Base-by-base conservation (phyloP, 2,113 vertebrate species). In the Gorsachius goisagi region DNA sequence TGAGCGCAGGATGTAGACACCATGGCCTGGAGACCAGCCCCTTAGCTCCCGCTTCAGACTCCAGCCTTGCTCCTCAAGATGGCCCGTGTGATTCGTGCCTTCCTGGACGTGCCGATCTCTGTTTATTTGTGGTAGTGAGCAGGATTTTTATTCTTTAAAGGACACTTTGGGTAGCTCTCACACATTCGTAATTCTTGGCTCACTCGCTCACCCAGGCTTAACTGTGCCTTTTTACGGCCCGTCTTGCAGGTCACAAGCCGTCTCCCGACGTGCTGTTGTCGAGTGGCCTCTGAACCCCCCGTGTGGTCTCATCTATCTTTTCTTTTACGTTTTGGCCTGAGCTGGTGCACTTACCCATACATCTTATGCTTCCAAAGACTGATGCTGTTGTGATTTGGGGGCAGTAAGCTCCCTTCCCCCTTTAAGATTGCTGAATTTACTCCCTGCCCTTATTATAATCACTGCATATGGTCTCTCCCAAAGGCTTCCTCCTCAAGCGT, bases 11-110 rank as follows among this genome's bases (percentile, higher is more conserved):
- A 39, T 52, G 35, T 44, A 62, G 35, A 41, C 21, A 20, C 15
- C 23, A 6, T 1, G 0, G 47, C 66, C 37, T 66, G 21, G 45
- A 76, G 47, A 23, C 47, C 47, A 39, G 27, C 16, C 56, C 4
- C 1, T 28, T 47, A 37, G 10, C 5, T 85, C 21, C 33, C 1
- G 12, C 53, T 64, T 74, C 66, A 22, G 23, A 12, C n/a, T 26
- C 33, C 32, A 63, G 41, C 32, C 56, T 33, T 3, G 0, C 35
- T 78, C 22, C 37, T 64, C 37, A 5, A 47, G 59, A 4, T 32
- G 49, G 35, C 37, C 27, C 62, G 8, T 74, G 66, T 21, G n/a
- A 4, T 47, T 82, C 0, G 0, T 0, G 3, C 39, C 32, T 85
- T 64, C 62, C 32, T 44, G 83, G 59, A 23, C 37, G 4, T 19